These are phyloP conservation scores for Leptinotarsa juncta DNA, from an alignment of 2,888 invertebrate species.

Conservation along the genomic window DNA sequence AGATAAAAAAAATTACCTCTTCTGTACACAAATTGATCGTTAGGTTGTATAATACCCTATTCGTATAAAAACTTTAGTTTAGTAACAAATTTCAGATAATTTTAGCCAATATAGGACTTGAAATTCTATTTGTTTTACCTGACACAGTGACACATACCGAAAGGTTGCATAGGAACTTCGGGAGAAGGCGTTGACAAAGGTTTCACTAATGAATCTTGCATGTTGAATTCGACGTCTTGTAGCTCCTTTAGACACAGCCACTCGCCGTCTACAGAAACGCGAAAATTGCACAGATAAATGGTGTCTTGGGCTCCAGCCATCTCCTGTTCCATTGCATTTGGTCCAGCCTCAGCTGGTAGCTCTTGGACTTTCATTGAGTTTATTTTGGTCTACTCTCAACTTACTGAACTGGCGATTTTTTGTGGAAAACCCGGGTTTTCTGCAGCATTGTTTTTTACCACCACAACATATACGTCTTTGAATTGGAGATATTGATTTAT, in stretches of 20 bases:
- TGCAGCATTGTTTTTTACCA: conserved; percentile 26
- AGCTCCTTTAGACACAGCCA: conserved; percentile 96
- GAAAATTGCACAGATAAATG: conserved; percentile 96
- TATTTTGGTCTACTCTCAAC: conserved; percentile 23
- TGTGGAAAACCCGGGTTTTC: conserved; percentile 9
- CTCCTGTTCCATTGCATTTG: conserved; percentile 69
- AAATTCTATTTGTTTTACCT: background rate
- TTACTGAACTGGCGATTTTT: background rate
- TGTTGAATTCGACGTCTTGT: conserved; percentile 85
- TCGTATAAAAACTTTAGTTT: too few species aligned
- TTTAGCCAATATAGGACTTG: background rate
- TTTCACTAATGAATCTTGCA: conserved; percentile 78
- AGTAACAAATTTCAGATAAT: too few species aligned
- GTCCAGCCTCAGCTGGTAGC: conserved; percentile 59
- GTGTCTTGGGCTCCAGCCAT: conserved; percentile 94
- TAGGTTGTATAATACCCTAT: too few species aligned
- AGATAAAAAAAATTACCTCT: too few species aligned
- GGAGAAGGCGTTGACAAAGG: conserved; percentile 75
- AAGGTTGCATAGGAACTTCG: conserved; percentile 71
- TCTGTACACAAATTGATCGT: too few species aligned
- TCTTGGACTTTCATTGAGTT: conserved; percentile 63
- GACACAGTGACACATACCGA: conserved; percentile 54
- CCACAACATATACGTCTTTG: conserved; percentile 29
- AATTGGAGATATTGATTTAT: conserved; percentile 30
- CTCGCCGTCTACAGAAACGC: conserved; percentile 96